Evolutionary conservation across 2,113 vertebrate genomes (phyloP).

Genomic region (Isurus oxyrinchus): DNA sequence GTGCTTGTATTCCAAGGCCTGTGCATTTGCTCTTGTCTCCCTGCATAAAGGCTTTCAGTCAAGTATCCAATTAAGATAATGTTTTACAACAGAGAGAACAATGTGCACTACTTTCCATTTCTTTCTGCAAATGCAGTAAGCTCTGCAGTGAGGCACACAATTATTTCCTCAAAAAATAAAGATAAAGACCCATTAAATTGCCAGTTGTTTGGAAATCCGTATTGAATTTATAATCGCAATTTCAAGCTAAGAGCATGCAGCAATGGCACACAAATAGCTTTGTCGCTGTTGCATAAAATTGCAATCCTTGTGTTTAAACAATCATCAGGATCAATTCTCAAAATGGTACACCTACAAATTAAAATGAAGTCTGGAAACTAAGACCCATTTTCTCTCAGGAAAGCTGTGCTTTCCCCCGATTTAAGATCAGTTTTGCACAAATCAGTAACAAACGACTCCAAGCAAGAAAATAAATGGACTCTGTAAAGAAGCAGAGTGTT

Average conservation of each 20-base stretch:
- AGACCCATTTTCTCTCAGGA: not conserved
- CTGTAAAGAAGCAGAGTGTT: not conserved
- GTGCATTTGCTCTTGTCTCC: not conserved
- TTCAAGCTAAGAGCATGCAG: not conserved
- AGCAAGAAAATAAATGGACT: not conserved
- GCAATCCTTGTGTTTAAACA: not conserved
- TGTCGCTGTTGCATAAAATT: not conserved
- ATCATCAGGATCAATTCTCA: constrained; percentile 12
- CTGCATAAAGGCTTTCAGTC: constrained; percentile 21
- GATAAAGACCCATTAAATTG: constrained; percentile 29
- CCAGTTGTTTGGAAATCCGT: not conserved
- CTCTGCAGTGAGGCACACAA: not conserved
- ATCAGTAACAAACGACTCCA: not conserved
- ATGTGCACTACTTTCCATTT: constrained; percentile 31
- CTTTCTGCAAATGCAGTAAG: not conserved
- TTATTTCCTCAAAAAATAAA: constrained; percentile 29
- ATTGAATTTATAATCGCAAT: constrained; percentile 1
- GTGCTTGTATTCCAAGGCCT: not conserved
- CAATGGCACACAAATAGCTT: not conserved
- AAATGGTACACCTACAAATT: not conserved
- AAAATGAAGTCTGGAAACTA: not conserved
- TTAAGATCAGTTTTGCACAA: not conserved
- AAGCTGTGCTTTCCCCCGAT: not conserved
- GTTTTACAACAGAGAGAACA: constrained; percentile 31
- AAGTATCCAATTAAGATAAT: constrained; percentile 33